Evolutionary conservation across 2,888 invertebrate genomes (phyloP).

Genomic region (Nasonia oneida): DNA sequence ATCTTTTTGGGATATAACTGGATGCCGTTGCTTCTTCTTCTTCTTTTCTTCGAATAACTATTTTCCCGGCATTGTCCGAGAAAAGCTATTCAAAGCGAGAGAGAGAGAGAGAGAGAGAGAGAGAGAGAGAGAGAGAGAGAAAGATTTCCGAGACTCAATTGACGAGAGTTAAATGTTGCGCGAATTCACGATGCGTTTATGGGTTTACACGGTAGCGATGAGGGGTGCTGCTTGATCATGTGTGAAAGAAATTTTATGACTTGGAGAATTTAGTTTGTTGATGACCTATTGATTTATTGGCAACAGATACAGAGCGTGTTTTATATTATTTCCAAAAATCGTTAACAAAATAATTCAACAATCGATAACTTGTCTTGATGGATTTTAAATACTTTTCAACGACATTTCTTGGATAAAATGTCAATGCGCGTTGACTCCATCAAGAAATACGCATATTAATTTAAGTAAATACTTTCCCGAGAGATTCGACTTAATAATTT

Average conservation of each 20-base stretch:
- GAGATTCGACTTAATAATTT: too few species aligned
- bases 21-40: not conserved
- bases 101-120: not conserved
- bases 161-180: not conserved
- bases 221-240: not conserved
- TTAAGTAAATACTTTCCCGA: too few species aligned
- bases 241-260: not conserved
- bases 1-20: not conserved
- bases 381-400: too few species aligned
- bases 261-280: not conserved
- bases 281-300: too few species aligned
- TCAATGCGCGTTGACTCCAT: too few species aligned
- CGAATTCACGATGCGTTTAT: not conserved
- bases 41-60: slow-evolving; percentile 12
- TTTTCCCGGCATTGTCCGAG: not conserved
- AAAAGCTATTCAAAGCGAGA: not conserved
- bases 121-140: not conserved
- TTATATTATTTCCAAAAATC: not conserved
- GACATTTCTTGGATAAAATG: too few species aligned
- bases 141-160: not conserved
- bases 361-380: not conserved
- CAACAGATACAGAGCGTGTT: too few species aligned
- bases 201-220: not conserved
- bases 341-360: not conserved
- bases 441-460: too few species aligned